These are phyloP conservation scores for Hippopotamyrus pictus DNA, from an alignment of 2,797 vertebrate genomes.

Conservation along the genomic window DNA sequence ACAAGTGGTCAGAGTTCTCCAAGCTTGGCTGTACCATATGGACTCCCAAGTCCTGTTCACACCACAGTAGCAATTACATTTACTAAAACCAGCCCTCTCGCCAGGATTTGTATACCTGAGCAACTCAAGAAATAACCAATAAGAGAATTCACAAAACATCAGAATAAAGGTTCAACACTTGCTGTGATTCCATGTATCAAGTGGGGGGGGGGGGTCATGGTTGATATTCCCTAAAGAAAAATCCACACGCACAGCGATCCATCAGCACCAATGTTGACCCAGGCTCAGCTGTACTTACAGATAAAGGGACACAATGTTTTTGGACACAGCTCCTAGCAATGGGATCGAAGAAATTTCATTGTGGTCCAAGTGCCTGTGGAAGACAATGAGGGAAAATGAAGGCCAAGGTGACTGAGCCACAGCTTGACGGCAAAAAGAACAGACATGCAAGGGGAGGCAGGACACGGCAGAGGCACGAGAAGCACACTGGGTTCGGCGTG, in stretches of 20 bases:
- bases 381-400: conserved; percentile 20
- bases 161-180: not conserved
- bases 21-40: not conserved
- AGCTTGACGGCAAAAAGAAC: not conserved
- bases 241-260: not conserved
- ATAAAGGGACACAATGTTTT: conserved; percentile 67
- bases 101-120: not conserved
- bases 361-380: conserved; percentile 77
- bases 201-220: not conserved
- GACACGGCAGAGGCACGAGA: not conserved
- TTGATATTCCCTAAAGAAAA: not conserved
- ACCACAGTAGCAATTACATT: not conserved
- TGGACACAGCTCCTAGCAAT: conserved; percentile 67
- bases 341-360: conserved; percentile 84
- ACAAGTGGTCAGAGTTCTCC: not conserved
- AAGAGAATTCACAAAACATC: not conserved
- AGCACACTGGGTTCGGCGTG: not conserved
- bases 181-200: not conserved
- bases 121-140: not conserved
- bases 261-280: not conserved
- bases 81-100: not conserved
- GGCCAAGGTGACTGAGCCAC: not conserved
- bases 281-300: conserved; percentile 73
- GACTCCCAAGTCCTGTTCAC: not conserved
- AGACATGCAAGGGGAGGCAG: not conserved